Evolutionary conservation across 1,140 invertebrate genomes (phyloP).

Genomic region (Papilio machaon): DNA sequence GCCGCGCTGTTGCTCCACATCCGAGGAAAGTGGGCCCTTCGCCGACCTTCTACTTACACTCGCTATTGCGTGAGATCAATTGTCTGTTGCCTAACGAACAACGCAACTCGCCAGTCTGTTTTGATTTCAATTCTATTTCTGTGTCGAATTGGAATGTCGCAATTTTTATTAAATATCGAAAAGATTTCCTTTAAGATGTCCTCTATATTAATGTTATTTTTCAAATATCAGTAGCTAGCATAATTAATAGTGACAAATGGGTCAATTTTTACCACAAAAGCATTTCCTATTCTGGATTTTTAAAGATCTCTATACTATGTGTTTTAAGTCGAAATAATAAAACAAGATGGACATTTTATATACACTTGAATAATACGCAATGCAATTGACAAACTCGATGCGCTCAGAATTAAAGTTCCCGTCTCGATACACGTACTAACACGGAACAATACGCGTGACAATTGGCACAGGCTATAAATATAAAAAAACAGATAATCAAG

Average conservation of each 20-base stretch:
- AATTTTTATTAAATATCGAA: background rate
- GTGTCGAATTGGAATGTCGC: background rate
- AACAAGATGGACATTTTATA: background rate
- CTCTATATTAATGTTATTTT: background rate
- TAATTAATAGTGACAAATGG: background rate
- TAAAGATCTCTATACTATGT: background rate
- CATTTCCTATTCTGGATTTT: too few species aligned
- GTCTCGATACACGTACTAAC: too few species aligned
- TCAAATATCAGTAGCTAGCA: background rate
- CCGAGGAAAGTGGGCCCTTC: slow-evolving; percentile 22
- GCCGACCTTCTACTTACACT: slow-evolving; percentile 17
- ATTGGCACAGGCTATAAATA: slow-evolving; percentile 31
- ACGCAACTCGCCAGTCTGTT: background rate
- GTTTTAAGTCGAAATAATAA: background rate
- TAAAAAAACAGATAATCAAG: slow-evolving; percentile 15
- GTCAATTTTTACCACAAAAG: background rate
- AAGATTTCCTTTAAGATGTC: background rate
- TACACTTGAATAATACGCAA: background rate
- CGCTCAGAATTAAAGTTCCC: background rate
- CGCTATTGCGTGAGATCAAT: slow-evolving; percentile 4
- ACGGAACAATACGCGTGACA: slow-evolving; percentile 16
- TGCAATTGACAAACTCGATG: background rate
- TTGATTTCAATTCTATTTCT: background rate
- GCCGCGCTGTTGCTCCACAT: slow-evolving; percentile 17
- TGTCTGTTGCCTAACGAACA: background rate